Evolutionary conservation across 2,797 vertebrate species (phyloP), one percentile per base, ranked within the genome.

Genomic region (Spatula clypeata): DNA sequence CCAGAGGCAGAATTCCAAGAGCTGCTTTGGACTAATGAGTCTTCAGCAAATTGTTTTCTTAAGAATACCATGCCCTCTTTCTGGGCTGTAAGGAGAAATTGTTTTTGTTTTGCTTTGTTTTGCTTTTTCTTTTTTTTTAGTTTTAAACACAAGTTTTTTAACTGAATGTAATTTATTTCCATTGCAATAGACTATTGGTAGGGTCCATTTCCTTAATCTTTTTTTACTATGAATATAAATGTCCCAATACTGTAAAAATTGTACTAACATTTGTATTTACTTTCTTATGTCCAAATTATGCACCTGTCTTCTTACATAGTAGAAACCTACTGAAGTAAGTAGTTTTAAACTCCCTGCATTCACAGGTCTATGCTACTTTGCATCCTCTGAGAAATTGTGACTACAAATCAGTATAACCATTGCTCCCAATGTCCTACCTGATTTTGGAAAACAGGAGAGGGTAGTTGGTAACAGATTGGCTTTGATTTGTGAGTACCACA

Each of bases 21-120:
- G 86, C 96, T 71, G 76, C 88, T 97, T 97, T 87, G 97, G 93
- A 97, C 98, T 98, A 98, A 98, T 98, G 97, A 98, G 95, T 97
- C 93, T 97, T 97, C 96, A 95, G 95, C 84, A 98, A 98, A 98
- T 96, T 97, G 96, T 96, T 98, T 98, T 97, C 94, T 97, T 97
- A 95, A 79, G 89, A 62, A 96, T 92, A 70, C n/a, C 13, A 84
- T 79, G 62, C 51, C 88, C 86, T 91, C 83, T 85, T 92, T 88
- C 86, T 74, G 38, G 88, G 32, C 65, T 91, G 29, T 72, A 53
- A 38, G 92, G 94, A 93, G 18, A 97, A 95, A 45, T 65, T 58
- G 10, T 38, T 74, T 93, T 97, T 94, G 82, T 24, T 79, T 16
- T 86, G 42, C 42, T 32, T 38, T 26, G 86, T 21, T 24, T 47